Conservation (phyloP, 2,113 vertebrate genomes). For the Aplodontia rufa region DNA sequence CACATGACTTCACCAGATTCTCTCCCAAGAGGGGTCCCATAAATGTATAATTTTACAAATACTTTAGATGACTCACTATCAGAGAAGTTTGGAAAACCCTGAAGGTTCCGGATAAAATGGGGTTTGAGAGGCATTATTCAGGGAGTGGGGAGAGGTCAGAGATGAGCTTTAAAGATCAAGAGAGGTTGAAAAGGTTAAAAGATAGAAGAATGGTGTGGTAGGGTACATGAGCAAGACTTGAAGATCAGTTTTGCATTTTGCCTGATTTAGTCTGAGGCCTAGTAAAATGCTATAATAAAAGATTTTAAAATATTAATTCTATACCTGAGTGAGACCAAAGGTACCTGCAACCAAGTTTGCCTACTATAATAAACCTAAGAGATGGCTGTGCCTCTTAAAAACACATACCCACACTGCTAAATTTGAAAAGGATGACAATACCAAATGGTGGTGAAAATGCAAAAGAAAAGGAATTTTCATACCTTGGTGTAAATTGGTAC, state of each 20-base stretch:
- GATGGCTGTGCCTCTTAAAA: not conserved
- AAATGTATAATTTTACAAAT: not conserved
- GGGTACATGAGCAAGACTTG: no score
- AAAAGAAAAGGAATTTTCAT: not conserved
- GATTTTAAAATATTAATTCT: not conserved
- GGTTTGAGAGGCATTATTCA: no score
- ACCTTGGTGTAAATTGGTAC: not conserved
- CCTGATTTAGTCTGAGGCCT: not conserved
- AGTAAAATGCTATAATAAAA: not conserved
- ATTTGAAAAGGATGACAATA: not conserved
- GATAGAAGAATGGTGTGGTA: no score
- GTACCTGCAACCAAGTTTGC: not conserved
- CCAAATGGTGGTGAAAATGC: not conserved
- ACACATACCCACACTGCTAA: not conserved
- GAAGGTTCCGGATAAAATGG: not conserved
- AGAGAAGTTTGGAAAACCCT: not conserved
- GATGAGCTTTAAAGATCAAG: not conserved
- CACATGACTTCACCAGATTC: no score
- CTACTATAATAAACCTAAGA: not conserved
- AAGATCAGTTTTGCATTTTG: not conserved
- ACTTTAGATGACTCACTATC: not conserved
- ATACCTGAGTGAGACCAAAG: not conserved
- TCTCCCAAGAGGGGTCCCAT: not conserved
- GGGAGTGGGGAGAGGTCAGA: no score
- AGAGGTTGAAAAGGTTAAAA: not conserved